phyloP scores from a whole-genome alignment of 2,797 vertebrate genomes.

The Dallia pectoralis region DNA sequence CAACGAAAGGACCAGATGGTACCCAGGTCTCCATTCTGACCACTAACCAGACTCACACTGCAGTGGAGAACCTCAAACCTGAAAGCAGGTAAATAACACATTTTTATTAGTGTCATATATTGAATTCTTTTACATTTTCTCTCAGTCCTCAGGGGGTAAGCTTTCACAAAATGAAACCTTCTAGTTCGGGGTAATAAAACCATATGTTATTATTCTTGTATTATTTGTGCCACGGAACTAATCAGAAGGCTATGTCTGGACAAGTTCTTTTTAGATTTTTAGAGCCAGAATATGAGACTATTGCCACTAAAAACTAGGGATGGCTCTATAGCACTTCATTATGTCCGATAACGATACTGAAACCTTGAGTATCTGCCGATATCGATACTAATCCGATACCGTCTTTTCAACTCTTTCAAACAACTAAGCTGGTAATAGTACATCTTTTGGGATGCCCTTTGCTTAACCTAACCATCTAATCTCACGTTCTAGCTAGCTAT shows the following conservation, averaged over 20 bases:
- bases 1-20: conserved; percentile 81
- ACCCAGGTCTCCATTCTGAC: conserved; percentile 85
- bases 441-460: no score
- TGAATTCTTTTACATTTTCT: neutral
- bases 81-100: conserved; percentile 82
- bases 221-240: neutral
- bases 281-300: conserved; percentile 36
- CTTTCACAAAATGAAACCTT: neutral
- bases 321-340: no score
- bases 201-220: neutral
- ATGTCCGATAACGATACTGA: no score
- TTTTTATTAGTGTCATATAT: neutral
- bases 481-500: no score
- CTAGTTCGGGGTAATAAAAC: neutral
- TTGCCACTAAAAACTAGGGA: conserved; percentile 24
- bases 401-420: no score
- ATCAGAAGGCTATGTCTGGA: neutral
- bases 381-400: no score
- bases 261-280: conserved; percentile 25
- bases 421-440: no score
- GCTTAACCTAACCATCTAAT: no score
- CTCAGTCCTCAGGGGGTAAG: neutral
- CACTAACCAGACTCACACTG: conserved; percentile 91
- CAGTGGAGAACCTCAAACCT: conserved; percentile 92
- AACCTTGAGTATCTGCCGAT: no score